Evolutionary conservation across 2,888 invertebrate species (phyloP).

Genomic region (Cryptocheilus praepositus): DNA sequence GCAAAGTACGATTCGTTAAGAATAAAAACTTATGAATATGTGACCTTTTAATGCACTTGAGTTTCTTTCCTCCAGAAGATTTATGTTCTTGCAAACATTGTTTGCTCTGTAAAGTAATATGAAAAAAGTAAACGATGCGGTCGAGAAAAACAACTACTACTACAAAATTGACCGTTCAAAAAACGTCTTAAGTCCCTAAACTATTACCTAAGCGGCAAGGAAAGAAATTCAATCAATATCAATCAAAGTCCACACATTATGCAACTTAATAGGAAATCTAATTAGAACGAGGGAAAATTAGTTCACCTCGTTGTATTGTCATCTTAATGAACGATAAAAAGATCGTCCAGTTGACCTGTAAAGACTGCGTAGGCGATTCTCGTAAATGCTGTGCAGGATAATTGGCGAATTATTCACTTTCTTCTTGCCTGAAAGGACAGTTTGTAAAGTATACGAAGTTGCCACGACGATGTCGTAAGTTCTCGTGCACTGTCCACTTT

Average conservation of each 20-base stretch:
- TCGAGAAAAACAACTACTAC: too few relatives aligned
- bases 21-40: too few relatives aligned
- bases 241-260: neutral
- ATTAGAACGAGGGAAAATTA: slow-evolving; percentile 56
- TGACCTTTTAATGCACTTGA: too few relatives aligned
- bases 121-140: too few relatives aligned
- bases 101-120: too few relatives aligned
- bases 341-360: slow-evolving; percentile 39
- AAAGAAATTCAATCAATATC: neutral
- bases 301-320: slow-evolving; percentile 68
- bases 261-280: slow-evolving; percentile 7
- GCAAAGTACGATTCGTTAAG: too few relatives aligned
- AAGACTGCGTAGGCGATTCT: slow-evolving; percentile 47
- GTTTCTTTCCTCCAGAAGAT: too few relatives aligned
- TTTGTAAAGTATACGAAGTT: neutral
- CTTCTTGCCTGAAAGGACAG: slow-evolving; percentile 1
- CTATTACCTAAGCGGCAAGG: neutral
- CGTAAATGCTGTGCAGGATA: slow-evolving; percentile 47
- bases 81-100: too few relatives aligned
- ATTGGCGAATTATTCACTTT: slow-evolving; percentile 64
- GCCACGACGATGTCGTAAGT: neutral
- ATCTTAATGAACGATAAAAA: slow-evolving; percentile 64
- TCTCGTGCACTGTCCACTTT: neutral
- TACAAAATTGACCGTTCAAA: neutral
- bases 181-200: neutral